Conservation (phyloP, 2,113 vertebrate genomes). For the Desmodus rotundus region DNA sequence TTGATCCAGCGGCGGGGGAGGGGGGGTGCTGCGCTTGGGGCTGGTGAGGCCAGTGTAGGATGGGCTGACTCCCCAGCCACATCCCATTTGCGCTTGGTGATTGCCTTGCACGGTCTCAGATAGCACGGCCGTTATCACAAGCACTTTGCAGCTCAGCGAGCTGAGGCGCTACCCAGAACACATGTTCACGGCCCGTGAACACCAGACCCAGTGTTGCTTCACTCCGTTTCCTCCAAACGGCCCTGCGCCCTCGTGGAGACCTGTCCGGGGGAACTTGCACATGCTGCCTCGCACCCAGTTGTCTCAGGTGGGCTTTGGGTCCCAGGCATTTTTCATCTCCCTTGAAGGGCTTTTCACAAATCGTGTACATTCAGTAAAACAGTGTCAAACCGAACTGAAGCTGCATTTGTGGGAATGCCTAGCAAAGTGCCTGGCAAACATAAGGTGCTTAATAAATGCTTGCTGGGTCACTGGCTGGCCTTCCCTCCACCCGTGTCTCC, state of each 20-base stretch:
- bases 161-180: accelerated
- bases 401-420: neutral
- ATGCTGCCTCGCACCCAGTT: accelerated
- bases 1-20: accelerated
- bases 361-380: accelerated
- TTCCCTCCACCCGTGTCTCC: too few relatives aligned
- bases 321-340: neutral
- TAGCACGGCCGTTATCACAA: accelerated
- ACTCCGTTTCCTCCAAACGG: accelerated
- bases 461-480: neutral
- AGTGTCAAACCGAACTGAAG: accelerated
- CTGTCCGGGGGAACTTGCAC: accelerated
- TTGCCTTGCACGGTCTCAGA: neutral
- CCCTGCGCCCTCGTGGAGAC: neutral
- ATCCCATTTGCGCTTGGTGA: accelerated
- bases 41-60: neutral
- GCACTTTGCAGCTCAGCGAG: neutral
- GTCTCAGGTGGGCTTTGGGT: neutral
- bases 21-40: accelerated
- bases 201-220: accelerated
- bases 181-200: accelerated
- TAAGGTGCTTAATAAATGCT: neutral
- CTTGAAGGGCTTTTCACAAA: neutral
- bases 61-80: neutral
- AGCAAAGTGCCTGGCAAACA: neutral